phyloP scores from a whole-genome alignment of 2,797 vertebrate genomes.

The Clarias pachynema region DNA sequence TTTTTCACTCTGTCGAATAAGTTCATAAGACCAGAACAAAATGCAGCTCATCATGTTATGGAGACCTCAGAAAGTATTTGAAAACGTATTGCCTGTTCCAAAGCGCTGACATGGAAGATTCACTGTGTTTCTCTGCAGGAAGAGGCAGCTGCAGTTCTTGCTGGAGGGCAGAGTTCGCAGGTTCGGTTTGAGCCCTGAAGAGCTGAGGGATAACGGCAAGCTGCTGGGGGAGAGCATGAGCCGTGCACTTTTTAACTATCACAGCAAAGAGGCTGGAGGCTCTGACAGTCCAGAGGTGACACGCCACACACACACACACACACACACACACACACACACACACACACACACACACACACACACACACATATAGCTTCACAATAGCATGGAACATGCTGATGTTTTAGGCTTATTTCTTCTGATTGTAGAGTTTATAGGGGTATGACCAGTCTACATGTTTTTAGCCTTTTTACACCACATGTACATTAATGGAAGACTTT shows the following conservation, averaged over 20 bases:
- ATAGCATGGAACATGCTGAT: neutral
- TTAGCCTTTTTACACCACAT: neutral
- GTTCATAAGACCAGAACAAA: neutral
- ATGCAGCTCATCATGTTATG: neutral
- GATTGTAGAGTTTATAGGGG: neutral
- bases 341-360: neutral
- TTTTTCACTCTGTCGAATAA: too few species aligned
- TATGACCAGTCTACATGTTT: neutral
- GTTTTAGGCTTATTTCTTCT: neutral
- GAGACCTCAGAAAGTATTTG: neutral
- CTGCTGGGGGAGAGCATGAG: conserved; percentile 83
- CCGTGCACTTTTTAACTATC: conserved; percentile 85
- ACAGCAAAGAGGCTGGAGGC: conserved; percentile 77
- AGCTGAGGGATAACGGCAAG: conserved; percentile 82
- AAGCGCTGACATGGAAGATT: neutral
- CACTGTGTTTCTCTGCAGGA: conserved; percentile 71
- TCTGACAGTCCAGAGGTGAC: conserved; percentile 87
- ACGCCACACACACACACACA: neutral
- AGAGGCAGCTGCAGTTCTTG: conserved; percentile 87
- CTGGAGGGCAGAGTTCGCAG: conserved; percentile 88
- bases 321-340: neutral
- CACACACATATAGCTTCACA: neutral
- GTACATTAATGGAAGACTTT: too few species aligned
- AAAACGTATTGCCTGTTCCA: neutral
- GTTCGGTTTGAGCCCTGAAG: conserved; percentile 79